These are phyloP conservation scores for Grantiella picta DNA, from an alignment of 2,113 vertebrate genomes.

Conservation along the genomic window DNA sequence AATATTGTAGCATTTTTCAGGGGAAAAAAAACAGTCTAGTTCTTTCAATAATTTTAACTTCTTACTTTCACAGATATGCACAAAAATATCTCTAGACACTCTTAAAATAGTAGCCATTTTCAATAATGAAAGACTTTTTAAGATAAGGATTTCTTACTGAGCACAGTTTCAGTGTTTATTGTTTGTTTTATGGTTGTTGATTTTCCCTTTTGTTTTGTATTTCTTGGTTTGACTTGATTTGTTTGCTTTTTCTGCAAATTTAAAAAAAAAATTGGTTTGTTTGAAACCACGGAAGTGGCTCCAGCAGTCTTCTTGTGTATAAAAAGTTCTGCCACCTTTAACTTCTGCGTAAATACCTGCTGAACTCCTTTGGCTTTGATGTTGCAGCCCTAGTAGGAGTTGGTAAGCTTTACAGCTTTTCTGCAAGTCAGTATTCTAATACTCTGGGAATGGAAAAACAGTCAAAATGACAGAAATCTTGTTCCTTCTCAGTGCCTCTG, in stretches of 20 bases:
- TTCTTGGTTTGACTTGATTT: neutral
- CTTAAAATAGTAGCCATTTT: neutral
- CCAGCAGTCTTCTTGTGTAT: neutral
- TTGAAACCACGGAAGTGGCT: neutral
- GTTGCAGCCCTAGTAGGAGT: neutral
- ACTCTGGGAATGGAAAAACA: neutral
- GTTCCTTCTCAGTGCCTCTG: neutral
- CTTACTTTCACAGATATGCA: neutral
- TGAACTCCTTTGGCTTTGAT: neutral
- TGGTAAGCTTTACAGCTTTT: neutral
- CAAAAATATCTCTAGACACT: neutral
- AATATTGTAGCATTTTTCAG: neutral
- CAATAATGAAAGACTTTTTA: neutral
- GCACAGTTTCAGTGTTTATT: neutral
- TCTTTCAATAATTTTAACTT: neutral
- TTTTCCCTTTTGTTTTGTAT: neutral
- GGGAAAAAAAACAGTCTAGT: fast-evolving
- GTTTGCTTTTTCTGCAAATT: neutral
- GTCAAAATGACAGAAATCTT: neutral
- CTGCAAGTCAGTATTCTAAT: neutral
- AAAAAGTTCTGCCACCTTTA: neutral
- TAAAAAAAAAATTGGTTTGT: neutral
- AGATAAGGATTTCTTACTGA: neutral
- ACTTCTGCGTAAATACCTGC: neutral
- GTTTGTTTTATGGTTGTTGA: neutral